phyloP scores from a whole-genome alignment of 37 sponge, comb jelly and placozoan genomes.

The Spongilla lacustris region DNA sequence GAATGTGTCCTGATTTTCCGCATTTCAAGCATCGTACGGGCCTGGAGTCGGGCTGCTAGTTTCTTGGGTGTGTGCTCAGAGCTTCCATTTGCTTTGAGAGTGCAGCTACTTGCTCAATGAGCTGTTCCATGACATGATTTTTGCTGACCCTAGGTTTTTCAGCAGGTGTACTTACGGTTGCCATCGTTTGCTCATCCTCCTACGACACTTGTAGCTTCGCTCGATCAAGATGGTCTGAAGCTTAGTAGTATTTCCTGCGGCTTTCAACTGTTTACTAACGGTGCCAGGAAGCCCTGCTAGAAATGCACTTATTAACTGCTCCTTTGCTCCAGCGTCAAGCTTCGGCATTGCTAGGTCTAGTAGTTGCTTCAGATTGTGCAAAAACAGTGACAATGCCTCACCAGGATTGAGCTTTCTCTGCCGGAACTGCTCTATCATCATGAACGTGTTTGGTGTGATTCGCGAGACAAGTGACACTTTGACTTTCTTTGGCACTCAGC shows the following conservation, averaged over 20 bases:
- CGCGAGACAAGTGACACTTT: background rate
- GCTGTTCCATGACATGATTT: background rate
- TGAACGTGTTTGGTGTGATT: too few relatives aligned
- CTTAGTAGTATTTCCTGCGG: slow-evolving; percentile 16
- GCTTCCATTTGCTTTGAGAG: slow-evolving; percentile 47
- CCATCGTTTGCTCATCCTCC: background rate
- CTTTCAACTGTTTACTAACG: slow-evolving; percentile 35
- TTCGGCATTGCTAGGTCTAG: slow-evolving; percentile 67
- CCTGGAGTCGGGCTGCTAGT: background rate
- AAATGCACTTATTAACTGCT: slow-evolving; percentile 53
- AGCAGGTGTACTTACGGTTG: background rate
- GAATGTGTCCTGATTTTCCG: slow-evolving; percentile 21
- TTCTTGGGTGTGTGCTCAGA: slow-evolving; percentile 7
- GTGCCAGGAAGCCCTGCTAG: slow-evolving; percentile 34
- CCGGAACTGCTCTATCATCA: background rate
- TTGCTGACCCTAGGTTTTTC: background rate
- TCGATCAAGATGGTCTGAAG: slow-evolving; percentile 27
- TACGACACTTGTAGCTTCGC: slow-evolving; percentile 22
- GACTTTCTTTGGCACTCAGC: slow-evolving; percentile 2
- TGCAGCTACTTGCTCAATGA: slow-evolving; percentile 16
- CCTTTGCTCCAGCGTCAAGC: slow-evolving; percentile 22
- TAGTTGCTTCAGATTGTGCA: slow-evolving; percentile 43
- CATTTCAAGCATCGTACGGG: slow-evolving; percentile 4
- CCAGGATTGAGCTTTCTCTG: slow-evolving; percentile 16
- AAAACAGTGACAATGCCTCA: slow-evolving; percentile 48